Base-by-base conservation (phyloP, 2,113 vertebrate species). In the Eptesicus fuscus region DNA sequence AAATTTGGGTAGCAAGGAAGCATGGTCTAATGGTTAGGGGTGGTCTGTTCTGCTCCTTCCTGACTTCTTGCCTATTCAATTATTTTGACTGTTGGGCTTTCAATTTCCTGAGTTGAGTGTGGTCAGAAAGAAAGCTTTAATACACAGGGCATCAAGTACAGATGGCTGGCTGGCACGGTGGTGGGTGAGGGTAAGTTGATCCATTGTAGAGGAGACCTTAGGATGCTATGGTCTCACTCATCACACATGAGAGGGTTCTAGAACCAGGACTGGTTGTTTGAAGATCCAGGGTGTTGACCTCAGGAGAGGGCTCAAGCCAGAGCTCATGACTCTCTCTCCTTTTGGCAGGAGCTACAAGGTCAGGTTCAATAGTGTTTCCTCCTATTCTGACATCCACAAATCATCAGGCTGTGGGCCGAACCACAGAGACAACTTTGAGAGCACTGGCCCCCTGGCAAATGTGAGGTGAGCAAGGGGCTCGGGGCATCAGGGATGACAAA, bases 281-380 rank as follows among this genome's bases (percentile, higher is more conserved):
- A 59, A 80, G 32, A 53, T 20, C 65, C 51, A 17, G 11, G 14
- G 2, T 44, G 23, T 16, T 35, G 18, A 32, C 63, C 56, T 82
- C 16, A 9, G 49, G 7, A 32, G 3, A 32, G 53, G 1, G 0
- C 63, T 86, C 51, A 17, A 67, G 35, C 49, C 49, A 40, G n/a
- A 61, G 23, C 42, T 95, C 84, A 40, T 28, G 1, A 4, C 0
- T 32, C 59, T 22, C 37, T 8, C 85, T 65, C 3, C 5, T 93
- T 65, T 88, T 67, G 89, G 0, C 98, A 99, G 99, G 98, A 99
- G 99, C 98, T 99, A 99, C 98, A 99, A 99, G 97, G 99, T 99
- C 5, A 99, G 99, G 3, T 99, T 99, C 98, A 99, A 99, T 96
- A 99, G 99, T 0, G 99, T 99, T 95, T 99, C 99, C 76, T 99